Percentiles rank a stretch among this genome's conserved stretches.
These are phyloP conservation scores for Sarcophaga subvicina DNA, from an alignment of 2,888 invertebrate genomes.

Conservation along the genomic window DNA sequence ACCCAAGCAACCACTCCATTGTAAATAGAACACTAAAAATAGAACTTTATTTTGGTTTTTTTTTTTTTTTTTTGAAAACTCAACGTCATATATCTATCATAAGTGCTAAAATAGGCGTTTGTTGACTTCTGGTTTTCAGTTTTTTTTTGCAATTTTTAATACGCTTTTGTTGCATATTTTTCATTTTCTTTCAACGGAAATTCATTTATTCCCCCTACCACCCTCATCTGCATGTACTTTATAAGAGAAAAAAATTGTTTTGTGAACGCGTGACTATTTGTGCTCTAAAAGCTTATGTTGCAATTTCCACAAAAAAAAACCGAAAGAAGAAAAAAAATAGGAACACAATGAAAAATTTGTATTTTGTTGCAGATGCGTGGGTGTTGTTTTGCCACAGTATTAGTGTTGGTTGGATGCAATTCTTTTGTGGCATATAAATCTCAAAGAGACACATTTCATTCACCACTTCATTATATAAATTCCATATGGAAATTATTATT, in stretches of 20 bases:
- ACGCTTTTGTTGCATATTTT: slow-evolving; percentile 49
- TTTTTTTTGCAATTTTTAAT: slow-evolving; percentile 30
- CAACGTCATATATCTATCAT: slow-evolving; percentile 14
- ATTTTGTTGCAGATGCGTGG: background rate
- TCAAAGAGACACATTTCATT: background rate
- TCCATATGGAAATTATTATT: background rate
- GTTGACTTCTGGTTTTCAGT: slow-evolving; percentile 1
- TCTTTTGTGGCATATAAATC: background rate
- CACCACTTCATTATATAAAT: background rate
- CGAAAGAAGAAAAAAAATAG: background rate
- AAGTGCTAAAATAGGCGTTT: background rate
- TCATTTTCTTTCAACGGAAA: slow-evolving; percentile 49
- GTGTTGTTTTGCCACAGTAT: background rate
- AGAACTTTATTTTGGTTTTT: no score
- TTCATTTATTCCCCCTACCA: slow-evolving; percentile 32
- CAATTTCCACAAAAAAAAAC: slow-evolving; percentile 18
- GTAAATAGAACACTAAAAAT: no score
- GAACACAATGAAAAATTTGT: background rate
- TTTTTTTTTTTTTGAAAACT: background rate
- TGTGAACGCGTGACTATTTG: slow-evolving; percentile 58
- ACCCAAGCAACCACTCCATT: no score
- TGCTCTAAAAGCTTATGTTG: slow-evolving; percentile 60
- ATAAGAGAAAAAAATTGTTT: slow-evolving; percentile 23
- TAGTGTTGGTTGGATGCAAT: background rate
- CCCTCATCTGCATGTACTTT: slow-evolving; percentile 20